Conservation (phyloP, 1,140 invertebrate genomes). For the Drosophila nigrodunni region DNA sequence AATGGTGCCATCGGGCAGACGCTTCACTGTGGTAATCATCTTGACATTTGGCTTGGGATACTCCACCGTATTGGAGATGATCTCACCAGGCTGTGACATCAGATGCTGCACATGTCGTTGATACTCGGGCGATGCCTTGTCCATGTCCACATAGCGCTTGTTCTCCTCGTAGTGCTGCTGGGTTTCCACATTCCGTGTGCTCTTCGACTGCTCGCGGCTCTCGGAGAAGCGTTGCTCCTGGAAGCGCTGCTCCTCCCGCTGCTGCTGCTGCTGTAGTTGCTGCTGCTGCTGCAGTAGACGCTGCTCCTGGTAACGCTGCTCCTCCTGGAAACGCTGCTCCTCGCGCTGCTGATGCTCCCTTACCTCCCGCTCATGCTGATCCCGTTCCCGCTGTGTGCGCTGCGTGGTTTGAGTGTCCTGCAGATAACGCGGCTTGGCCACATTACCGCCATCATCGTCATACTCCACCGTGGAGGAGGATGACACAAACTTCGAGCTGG, state of each 20-base stretch:
- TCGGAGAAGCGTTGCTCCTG: constrained; percentile 64
- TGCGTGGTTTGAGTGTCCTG: constrained; percentile 35
- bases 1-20: constrained; percentile 87
- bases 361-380: constrained; percentile 19
- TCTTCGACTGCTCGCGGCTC: constrained; percentile 69
- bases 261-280: constrained; percentile 31
- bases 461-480: constrained; percentile 73
- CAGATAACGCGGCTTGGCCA: constrained; percentile 53
- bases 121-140: constrained; percentile 80
- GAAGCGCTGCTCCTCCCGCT: constrained; percentile 42
- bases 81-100: constrained; percentile 79
- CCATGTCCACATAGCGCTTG: constrained; percentile 82
- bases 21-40: constrained; percentile 87
- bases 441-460: constrained; percentile 42
- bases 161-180: constrained; percentile 76
- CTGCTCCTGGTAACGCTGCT: constrained; percentile 46
- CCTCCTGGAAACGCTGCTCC: constrained; percentile 37
- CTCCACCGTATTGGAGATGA: constrained; percentile 86
- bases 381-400: constrained; percentile 7
- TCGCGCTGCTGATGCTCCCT: constrained; percentile 43
- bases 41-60: constrained; percentile 88
- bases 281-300: constrained; percentile 37
- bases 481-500: constrained; percentile 70
- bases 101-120: constrained; percentile 79
- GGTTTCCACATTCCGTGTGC: constrained; percentile 71